These are phyloP conservation scores for Tridacna crocea DNA, from an alignment of 2,888 invertebrate genomes.

Conservation along the genomic window DNA sequence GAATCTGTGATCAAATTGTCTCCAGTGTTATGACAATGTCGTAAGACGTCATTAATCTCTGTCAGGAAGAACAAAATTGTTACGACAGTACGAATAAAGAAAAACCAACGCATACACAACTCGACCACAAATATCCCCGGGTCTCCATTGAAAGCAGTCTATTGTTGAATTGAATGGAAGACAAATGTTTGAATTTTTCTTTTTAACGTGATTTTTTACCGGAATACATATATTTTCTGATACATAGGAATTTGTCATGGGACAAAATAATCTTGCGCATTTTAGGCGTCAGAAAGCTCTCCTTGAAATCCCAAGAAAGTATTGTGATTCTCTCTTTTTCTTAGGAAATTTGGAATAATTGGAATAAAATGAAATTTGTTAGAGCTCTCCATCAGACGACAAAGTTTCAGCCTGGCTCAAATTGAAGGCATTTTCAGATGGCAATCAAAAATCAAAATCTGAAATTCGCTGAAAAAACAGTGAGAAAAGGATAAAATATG, in stretches of 20 bases:
- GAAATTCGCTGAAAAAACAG: not conserved
- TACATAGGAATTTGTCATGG: conserved; percentile 26
- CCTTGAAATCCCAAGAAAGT: conserved; percentile 18
- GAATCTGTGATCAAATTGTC: conserved; percentile 57
- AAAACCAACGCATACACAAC: conserved; percentile 17
- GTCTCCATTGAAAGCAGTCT: conserved; percentile 26
- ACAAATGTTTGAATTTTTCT: conserved; percentile 29
- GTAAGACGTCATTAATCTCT: conserved; percentile 60
- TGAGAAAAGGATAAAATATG: not conserved
- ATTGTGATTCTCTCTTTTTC: conserved; percentile 21
- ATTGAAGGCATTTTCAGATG: not conserved
- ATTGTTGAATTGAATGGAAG: conserved; percentile 23
- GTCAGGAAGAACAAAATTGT: conserved; percentile 60
- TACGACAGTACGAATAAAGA: conserved; percentile 52
- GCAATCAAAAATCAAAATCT: not conserved
- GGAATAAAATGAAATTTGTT: conserved; percentile 27
- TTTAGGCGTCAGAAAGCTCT: conserved; percentile 28
- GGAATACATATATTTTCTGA: conserved; percentile 25
- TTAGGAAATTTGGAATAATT: conserved; percentile 27
- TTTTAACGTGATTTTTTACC: conserved; percentile 23
- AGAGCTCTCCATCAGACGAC: conserved; percentile 4
- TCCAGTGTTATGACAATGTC: conserved; percentile 63
- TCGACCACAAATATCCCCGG: conserved; percentile 8
- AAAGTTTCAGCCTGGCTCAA: not conserved
- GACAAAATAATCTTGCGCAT: conserved; percentile 27